Evolutionary conservation across 1,140 invertebrate species (phyloP).

Genomic region (Nixonia krombeini): DNA sequence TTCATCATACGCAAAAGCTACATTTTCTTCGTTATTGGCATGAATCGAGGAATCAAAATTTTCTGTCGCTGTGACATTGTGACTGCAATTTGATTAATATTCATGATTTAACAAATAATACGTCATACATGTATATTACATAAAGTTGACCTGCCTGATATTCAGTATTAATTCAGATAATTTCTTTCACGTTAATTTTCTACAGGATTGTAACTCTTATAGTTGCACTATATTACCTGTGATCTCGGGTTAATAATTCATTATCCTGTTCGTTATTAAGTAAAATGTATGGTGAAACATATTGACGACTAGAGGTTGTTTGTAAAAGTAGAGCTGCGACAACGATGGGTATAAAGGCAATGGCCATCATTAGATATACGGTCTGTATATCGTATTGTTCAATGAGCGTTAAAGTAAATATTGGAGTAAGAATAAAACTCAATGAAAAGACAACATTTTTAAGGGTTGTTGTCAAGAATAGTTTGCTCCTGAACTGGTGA

Average conservation of each 20-base stretch:
- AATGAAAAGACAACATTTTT: slow-evolving; percentile 51
- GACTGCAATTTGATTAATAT: too few species aligned
- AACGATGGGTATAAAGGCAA: slow-evolving; percentile 49
- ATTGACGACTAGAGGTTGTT: slow-evolving; percentile 21
- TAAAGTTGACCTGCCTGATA: background rate
- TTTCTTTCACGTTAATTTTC: too few species aligned
- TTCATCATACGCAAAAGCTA: slow-evolving; percentile 28
- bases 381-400: slow-evolving; percentile 35
- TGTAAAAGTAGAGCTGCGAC: slow-evolving; percentile 50
- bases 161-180: too few species aligned
- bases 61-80: too few species aligned
- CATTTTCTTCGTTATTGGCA: slow-evolving; percentile 9
- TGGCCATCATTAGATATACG: slow-evolving; percentile 52
- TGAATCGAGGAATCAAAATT: too few species aligned
- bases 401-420: slow-evolving; percentile 47
- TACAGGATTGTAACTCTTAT: background rate
- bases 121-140: slow-evolving; percentile 1
- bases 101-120: background rate
- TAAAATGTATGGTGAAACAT: slow-evolving; percentile 37
- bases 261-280: slow-evolving; percentile 54
- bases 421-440: slow-evolving; percentile 52
- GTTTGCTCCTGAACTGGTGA: slow-evolving; percentile 53
- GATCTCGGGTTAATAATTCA: slow-evolving; percentile 26
- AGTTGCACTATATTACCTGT: background rate
- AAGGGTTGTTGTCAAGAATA: slow-evolving; percentile 46